Base-by-base conservation (phyloP, 2,113 vertebrate species). In the Bujurquina vittata region DNA sequence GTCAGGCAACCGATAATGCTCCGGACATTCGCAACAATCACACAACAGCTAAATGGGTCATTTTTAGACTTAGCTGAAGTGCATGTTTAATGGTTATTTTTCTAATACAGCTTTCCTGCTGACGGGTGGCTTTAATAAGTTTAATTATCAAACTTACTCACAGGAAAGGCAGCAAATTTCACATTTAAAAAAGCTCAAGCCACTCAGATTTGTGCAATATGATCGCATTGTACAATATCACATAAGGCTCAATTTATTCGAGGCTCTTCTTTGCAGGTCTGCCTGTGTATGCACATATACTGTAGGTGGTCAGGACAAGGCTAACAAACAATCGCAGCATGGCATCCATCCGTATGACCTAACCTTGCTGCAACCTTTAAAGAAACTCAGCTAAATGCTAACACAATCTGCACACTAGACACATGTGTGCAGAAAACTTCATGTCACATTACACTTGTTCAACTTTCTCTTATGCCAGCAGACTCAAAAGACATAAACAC, bases 391-490 rank as follows among this genome's bases (percentile, higher is more conserved):
- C 22, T 26, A 90, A 83, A 88, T 80, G 87, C 69, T 89, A 79
- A 76, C 81, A n/a, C 61, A 35, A 60, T 60, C 23, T 77, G 57
- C 29, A 65, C 56, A 78, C 60, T 35, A 11, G 63, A 84, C 75
- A 75, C 84, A 84, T 81, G 79, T 69, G 75, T 59, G 75, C 33
- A 58, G 72, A 73, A 86, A 79, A 79, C 43, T 37, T 46, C 33
- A 72, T 83, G 63, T 77, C 72, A 15, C 35, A 62, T 29, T 65
- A 55, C 74, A 69, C 55, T 59, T 20, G 63, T 49, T 20, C 75
- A 79, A 81, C 73, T 79, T 86, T 56, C 26, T 76, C 56, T 59
- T 57, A 77, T 76, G 76, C 81, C 83, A 73, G 49, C 85, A 85
- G 52, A 75, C 61, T 82, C 74, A 75, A 65, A 57, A 69, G 65